Conservation (phyloP, 2,797 vertebrate species). For the Crax fasciolata region DNA sequence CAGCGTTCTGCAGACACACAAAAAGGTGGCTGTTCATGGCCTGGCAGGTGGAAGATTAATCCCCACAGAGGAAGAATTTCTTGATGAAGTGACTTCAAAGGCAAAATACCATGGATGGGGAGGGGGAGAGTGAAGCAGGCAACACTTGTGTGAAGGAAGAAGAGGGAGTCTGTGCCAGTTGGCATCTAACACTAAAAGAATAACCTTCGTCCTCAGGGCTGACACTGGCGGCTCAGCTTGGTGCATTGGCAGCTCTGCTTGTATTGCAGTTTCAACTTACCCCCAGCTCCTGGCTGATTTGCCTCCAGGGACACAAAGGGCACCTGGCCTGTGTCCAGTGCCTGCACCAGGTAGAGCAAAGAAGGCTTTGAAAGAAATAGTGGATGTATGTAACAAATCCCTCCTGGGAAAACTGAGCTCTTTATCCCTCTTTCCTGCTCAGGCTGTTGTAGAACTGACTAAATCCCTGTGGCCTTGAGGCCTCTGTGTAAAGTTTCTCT, state of each 20-base stretch:
- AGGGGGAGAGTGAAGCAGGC: conserved; percentile 32
- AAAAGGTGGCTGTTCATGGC: conserved; percentile 69
- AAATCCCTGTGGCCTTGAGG: neutral
- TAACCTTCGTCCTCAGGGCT: conserved; percentile 43
- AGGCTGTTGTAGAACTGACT: conserved; percentile 8
- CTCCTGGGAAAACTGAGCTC: conserved; percentile 43
- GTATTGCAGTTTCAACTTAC: neutral
- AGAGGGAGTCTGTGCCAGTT: conserved; percentile 49
- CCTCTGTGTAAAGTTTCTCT: neutral
- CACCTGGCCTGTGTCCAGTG: conserved; percentile 38
- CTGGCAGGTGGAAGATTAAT: conserved; percentile 74
- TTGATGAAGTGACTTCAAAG: conserved; percentile 75
- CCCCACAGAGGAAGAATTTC: conserved; percentile 70
- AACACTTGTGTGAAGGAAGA: conserved; percentile 45
- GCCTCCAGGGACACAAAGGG: conserved; percentile 1
- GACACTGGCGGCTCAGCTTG: conserved; percentile 15
- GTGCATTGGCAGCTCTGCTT: conserved; percentile 2
- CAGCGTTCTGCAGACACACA: conserved; percentile 15
- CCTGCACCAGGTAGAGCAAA: conserved; percentile 50
- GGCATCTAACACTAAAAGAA: conserved; percentile 37
- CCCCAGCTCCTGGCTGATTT: neutral
- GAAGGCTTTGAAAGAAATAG: conserved; percentile 59
- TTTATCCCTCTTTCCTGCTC: conserved; percentile 50
- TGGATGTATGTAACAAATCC: conserved; percentile 44
- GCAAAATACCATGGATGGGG: conserved; percentile 34